phyloP scores from a whole-genome alignment of 1,140 invertebrate species.

The Euschistus heros region DNA sequence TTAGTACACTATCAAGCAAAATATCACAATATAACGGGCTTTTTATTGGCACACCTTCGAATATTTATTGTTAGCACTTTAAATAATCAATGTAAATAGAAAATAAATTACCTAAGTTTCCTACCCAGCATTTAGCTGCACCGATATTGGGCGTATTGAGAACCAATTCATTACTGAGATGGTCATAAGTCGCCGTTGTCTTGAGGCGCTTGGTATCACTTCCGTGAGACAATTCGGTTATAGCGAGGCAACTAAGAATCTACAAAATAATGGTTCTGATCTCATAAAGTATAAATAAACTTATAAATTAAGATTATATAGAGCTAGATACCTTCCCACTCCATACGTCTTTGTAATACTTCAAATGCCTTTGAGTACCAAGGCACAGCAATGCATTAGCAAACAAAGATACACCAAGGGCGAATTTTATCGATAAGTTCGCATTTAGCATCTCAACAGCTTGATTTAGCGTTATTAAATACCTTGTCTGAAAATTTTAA shows the following conservation, averaged over 20 bases:
- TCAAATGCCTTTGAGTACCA: slow-evolving; percentile 63
- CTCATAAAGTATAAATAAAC: neutral
- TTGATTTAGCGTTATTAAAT: slow-evolving; percentile 60
- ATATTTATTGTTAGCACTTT: too few species aligned
- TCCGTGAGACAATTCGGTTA: slow-evolving; percentile 89
- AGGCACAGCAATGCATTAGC: slow-evolving; percentile 55
- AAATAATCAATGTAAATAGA: neutral
- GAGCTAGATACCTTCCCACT: slow-evolving; percentile 48
- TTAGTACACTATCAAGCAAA: too few species aligned
- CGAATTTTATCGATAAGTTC: slow-evolving; percentile 56
- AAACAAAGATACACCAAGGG: slow-evolving; percentile 53
- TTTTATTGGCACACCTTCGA: too few species aligned
- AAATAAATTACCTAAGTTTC: slow-evolving; percentile 58
- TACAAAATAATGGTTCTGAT: slow-evolving; percentile 6
- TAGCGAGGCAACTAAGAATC: slow-evolving; percentile 58
- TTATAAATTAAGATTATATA: neutral
- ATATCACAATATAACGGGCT: too few species aligned
- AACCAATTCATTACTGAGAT: slow-evolving; percentile 65
- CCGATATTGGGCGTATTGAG: slow-evolving; percentile 85
- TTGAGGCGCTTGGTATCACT: slow-evolving; percentile 83
- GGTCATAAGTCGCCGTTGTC: slow-evolving; percentile 82
- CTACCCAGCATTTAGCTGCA: slow-evolving; percentile 90
- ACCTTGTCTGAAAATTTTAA: slow-evolving; percentile 43
- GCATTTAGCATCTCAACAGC: slow-evolving; percentile 50
- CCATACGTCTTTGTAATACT: slow-evolving; percentile 57